Percentiles rank a stretch among this genome's conserved stretches.
Conservation (phyloP, 2,113 vertebrate species). For the Nansenia antarctica region DNA sequence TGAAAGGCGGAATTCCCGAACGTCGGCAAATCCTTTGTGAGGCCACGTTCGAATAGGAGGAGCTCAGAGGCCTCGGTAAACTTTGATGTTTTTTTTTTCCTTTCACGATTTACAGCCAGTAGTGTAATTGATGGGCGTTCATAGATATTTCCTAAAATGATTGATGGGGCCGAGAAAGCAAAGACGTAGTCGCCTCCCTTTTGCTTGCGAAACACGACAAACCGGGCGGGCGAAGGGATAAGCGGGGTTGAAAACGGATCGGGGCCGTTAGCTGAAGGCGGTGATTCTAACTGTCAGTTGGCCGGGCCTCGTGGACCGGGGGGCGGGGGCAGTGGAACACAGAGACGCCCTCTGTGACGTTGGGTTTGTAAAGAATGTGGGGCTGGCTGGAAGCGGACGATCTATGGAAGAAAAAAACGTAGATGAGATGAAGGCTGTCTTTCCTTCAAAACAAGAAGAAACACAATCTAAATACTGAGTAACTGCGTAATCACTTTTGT, state of each 20-base stretch:
- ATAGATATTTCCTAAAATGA: neutral
- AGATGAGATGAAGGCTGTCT: too few species aligned
- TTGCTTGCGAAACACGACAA: neutral
- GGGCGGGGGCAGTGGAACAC: slow-evolving; percentile 35
- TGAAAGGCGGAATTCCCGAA: slow-evolving; percentile 47
- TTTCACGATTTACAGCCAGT: neutral
- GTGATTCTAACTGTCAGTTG: slow-evolving; percentile 6
- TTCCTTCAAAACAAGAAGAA: too few species aligned
- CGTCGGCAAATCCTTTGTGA: slow-evolving; percentile 48
- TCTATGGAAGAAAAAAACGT: too few species aligned
- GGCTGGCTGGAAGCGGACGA: slow-evolving; percentile 25
- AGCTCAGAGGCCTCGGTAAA: neutral
- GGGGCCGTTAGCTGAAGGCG: neutral
- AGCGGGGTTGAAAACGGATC: too few species aligned
- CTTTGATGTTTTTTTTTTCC: slow-evolving; percentile 6
- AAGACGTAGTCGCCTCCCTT: too few species aligned
- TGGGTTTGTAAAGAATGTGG: slow-evolving; percentile 59
- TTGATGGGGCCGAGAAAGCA: neutral
- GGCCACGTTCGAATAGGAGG: slow-evolving; percentile 10
- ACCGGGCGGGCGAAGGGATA: neutral
- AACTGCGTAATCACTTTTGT: too few species aligned
- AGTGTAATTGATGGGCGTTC: slow-evolving; percentile 2
- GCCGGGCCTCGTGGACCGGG: slow-evolving; percentile 63
- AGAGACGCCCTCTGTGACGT: slow-evolving; percentile 64
- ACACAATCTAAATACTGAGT: too few species aligned